Percentiles rank a stretch among this genome's conserved stretches.
Conservation (phyloP, 2,888 invertebrate genomes). For the Drosophila pseudotalamancana region DNA sequence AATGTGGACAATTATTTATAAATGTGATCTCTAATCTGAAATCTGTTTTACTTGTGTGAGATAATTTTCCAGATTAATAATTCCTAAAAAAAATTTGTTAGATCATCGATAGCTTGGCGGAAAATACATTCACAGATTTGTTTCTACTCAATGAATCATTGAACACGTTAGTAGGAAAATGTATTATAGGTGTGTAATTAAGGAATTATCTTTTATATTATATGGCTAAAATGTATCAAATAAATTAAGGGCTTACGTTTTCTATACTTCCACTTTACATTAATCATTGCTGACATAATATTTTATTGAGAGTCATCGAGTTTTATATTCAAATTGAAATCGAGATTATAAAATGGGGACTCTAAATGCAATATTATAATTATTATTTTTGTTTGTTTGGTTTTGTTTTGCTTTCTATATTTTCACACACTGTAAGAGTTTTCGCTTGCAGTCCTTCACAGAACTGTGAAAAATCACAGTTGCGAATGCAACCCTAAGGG, state of each 20-base stretch:
- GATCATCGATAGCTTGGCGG: background rate
- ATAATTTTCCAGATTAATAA: too few species aligned
- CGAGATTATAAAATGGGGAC: too few species aligned
- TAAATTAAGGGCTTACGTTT: background rate
- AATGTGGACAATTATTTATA: too few species aligned
- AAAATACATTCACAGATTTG: background rate
- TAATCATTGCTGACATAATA: background rate
- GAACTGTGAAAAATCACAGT: background rate
- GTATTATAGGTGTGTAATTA: background rate
- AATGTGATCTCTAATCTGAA: too few species aligned
- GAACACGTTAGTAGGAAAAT: too few species aligned
- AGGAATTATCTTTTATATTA: background rate
- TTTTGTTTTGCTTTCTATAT: too few species aligned
- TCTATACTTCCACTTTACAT: background rate
- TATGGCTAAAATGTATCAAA: background rate
- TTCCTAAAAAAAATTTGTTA: too few species aligned
- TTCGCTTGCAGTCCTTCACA: too few species aligned
- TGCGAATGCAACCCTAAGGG: slow-evolving; percentile 10
- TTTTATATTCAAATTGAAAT: background rate
- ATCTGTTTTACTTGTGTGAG: background rate
- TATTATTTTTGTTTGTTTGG: too few species aligned
- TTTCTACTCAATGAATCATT: too few species aligned
- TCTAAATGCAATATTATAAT: too few species aligned
- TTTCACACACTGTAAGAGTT: too few species aligned
- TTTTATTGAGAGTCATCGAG: background rate